Percentiles rank a stretch among this genome's conserved stretches.
These are phyloP conservation scores for Anolis carolinensis DNA, from an alignment of 2,113 vertebrate genomes.

Conservation along the genomic window DNA sequence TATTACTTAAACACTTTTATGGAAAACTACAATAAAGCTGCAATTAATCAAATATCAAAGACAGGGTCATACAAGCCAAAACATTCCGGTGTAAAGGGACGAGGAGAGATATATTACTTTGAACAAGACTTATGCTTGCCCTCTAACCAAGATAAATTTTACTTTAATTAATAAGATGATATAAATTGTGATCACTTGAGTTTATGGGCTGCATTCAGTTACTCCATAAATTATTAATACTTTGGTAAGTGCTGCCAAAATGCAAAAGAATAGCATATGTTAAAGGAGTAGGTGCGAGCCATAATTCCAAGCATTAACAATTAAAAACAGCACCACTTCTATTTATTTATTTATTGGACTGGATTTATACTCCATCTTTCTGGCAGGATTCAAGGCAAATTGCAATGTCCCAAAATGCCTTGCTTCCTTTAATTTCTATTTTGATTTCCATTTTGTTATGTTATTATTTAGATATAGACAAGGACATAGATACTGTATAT, in stretches of 20 bases:
- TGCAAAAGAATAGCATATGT: conserved; percentile 16
- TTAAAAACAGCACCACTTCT: too few relatives aligned
- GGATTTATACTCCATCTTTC: too few relatives aligned
- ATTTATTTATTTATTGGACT: too few relatives aligned
- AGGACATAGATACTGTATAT: too few relatives aligned
- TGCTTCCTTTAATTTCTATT: not conserved
- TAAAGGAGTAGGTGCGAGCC: conserved; percentile 5
- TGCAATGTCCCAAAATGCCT: not conserved
- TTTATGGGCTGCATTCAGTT: conserved; percentile 22
- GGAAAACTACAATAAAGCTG: not conserved
- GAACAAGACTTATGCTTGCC: not conserved
- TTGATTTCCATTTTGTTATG: not conserved
- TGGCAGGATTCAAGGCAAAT: too few relatives aligned
- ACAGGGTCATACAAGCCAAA: not conserved
- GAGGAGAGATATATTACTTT: not conserved
- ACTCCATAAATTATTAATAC: conserved; percentile 26
- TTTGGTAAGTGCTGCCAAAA: conserved; percentile 2
- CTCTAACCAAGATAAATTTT: not conserved
- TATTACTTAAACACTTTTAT: conserved; percentile 10
- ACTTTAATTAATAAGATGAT: conserved; percentile 25
- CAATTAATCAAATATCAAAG: conserved; percentile 24
- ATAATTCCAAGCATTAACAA: conserved; percentile 4
- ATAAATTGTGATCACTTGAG: conserved; percentile 18
- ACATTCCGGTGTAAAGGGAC: not conserved
- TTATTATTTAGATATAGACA: not conserved